Conservation (phyloP, 2,113 vertebrate species). For the Triplophysa siluroides region DNA sequence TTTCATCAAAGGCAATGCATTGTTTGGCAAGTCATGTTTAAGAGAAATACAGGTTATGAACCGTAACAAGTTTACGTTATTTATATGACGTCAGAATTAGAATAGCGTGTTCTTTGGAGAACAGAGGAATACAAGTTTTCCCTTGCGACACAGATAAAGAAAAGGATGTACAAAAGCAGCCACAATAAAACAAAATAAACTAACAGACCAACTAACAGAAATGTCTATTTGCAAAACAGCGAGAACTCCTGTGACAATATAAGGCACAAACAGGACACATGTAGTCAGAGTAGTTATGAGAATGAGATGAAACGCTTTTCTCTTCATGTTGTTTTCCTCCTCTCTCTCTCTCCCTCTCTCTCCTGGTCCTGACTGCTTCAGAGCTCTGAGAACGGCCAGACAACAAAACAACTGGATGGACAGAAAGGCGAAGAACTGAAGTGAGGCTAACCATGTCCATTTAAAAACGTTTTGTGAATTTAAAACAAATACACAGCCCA, state of each 20-base stretch:
- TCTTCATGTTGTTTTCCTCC: background rate
- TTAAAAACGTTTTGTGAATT: background rate
- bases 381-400: background rate
- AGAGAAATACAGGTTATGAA: no score
- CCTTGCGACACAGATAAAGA: background rate
- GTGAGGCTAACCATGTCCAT: background rate
- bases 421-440: background rate
- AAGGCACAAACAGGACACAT: background rate
- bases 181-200: background rate
- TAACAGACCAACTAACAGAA: background rate
- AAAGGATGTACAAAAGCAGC: background rate
- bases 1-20: no score
- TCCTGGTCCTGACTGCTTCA: slow-evolving; percentile 1
- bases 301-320: background rate
- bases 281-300: background rate
- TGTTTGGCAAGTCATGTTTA: no score
- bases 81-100: no score
- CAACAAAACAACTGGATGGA: slow-evolving; percentile 1
- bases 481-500: background rate
- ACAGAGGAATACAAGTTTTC: background rate
- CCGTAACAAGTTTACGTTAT: no score
- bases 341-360: background rate
- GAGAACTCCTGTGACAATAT: background rate
- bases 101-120: background rate
- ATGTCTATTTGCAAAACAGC: background rate